Evolutionary conservation across 2,113 vertebrate species (phyloP), one percentile per base, ranked within the genome.

Genomic region (Sander lucioperca): DNA sequence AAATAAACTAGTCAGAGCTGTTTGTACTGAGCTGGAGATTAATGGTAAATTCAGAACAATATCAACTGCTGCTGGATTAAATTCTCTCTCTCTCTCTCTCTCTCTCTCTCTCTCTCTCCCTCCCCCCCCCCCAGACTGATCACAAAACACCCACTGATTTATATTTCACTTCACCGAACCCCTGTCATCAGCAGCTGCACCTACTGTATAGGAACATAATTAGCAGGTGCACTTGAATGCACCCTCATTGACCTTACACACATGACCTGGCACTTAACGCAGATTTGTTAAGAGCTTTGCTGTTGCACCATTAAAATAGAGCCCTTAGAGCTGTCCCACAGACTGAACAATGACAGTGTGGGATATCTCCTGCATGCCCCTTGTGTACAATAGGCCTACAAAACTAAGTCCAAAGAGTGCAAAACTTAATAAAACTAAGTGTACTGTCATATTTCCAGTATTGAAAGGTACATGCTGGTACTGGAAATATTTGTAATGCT

Each of bases 401-500:
- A 14, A 72, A 48, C 30, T 16, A 10, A 59, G 74, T 61, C 53
- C 23, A 70, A 54, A 59, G 57, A 66, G n/a, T n/a, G n/a, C n/a
- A n/a, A n/a, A n/a, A n/a, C n/a, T n/a, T n/a, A n/a, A n/a, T n/a
- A n/a, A n/a, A 76, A 84, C 2, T 5, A 11, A 39, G 9, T 39
- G 9, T 39, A 39, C 39, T 0, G 39, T 39, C 39, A 10, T 39
- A n/a, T n/a, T n/a, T n/a, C n/a, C n/a, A n/a, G n/a, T n/a, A n/a
- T n/a, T 39, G 36, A 10, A 25, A 25, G 25, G 25, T 25, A 25
- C 1, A 25, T 1, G 25, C 25, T 25, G 25, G 25, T 39, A 10
- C 39, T 39, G 39, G 39, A 39, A 39, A 39, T 0, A 39, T 10
- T 2, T 39, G 39, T 39, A 39, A 39, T 10, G 39, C 39, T 39